Percentiles rank a stretch among this genome's conserved stretches.
Evolutionary conservation across 1,140 invertebrate species (phyloP).

Genomic region (Drosophila biarmipes): DNA sequence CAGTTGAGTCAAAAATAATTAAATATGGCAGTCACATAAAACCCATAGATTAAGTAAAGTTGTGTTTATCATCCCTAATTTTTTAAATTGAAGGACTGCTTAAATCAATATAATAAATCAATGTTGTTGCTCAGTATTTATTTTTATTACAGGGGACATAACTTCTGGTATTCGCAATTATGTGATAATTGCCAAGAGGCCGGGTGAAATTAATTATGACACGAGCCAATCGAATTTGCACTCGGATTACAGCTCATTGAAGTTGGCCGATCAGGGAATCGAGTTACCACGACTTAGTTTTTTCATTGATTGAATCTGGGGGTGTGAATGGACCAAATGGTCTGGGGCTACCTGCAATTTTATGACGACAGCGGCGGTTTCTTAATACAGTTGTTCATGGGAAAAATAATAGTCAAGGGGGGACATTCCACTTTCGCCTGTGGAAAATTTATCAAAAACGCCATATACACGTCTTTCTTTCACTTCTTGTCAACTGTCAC

Average conservation of each 20-base stretch:
- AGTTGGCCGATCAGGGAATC: conserved; percentile 16
- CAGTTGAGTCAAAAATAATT: too few relatives aligned
- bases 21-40: too few relatives aligned
- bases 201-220: conserved; percentile 19
- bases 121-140: background rate
- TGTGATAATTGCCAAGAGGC: background rate
- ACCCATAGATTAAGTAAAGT: too few relatives aligned
- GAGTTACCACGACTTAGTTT: conserved; percentile 13
- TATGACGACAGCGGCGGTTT: conserved; percentile 25
- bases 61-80: too few relatives aligned
- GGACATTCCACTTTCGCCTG: conserved; percentile 13
- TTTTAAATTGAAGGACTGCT: too few relatives aligned
- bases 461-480: conserved; percentile 24
- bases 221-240: conserved; percentile 20
- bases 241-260: conserved; percentile 26
- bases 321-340: conserved; percentile 31
- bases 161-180: conserved; percentile 16
- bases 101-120: too few relatives aligned
- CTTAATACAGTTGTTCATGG: conserved; percentile 18
- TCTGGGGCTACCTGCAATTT: background rate
- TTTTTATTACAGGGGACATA: background rate
- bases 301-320: conserved; percentile 10
- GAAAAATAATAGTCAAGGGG: conserved; percentile 35
- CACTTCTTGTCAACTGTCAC: conserved; percentile 58
- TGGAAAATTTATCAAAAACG: conserved; percentile 44